A percentile compares a stretch with the other conserved stretches of the same genome.
Conservation (phyloP, 1,140 invertebrate genomes). For the Hormaphis cornu region DNA sequence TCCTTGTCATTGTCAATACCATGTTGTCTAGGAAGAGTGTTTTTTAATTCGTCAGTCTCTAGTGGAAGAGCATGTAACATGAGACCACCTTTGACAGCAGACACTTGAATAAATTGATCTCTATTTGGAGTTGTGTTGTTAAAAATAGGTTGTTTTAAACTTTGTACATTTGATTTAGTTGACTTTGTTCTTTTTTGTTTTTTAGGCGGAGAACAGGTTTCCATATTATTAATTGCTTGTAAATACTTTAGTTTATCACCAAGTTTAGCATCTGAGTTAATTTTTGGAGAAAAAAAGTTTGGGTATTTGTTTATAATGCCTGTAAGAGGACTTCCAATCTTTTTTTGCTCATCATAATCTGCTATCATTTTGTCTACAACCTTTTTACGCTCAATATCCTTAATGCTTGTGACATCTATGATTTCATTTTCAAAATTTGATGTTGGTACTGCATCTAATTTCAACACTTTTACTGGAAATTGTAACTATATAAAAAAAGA, state of each 20-base stretch:
- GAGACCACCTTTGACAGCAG: conserved; percentile 3
- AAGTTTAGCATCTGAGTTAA: conserved; percentile 16
- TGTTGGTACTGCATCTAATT: neutral
- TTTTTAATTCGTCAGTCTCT: neutral
- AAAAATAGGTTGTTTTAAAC: neutral
- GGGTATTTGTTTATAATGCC: neutral
- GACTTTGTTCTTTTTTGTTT: neutral
- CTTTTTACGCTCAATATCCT: conserved; percentile 6
- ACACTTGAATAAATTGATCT: conserved; percentile 7
- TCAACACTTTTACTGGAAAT: neutral
- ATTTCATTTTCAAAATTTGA: neutral
- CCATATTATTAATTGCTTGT: neutral
- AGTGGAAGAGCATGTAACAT: conserved; percentile 14
- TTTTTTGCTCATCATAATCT: conserved; percentile 14
- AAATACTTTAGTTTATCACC: conserved; percentile 23
- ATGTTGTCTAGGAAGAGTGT: neutral
- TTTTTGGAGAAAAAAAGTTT: conserved; percentile 10
- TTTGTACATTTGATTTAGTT: neutral
- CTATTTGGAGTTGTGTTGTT: neutral
- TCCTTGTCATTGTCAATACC: neutral
- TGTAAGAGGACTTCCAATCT: neutral
- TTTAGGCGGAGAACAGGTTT: neutral
- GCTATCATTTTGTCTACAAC: conserved; percentile 21
- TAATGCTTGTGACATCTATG: neutral
- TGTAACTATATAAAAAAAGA: neutral